These are phyloP conservation scores for Pseudomugil tenellus DNA, from an alignment of 2,797 vertebrate genomes.

Conservation along the genomic window DNA sequence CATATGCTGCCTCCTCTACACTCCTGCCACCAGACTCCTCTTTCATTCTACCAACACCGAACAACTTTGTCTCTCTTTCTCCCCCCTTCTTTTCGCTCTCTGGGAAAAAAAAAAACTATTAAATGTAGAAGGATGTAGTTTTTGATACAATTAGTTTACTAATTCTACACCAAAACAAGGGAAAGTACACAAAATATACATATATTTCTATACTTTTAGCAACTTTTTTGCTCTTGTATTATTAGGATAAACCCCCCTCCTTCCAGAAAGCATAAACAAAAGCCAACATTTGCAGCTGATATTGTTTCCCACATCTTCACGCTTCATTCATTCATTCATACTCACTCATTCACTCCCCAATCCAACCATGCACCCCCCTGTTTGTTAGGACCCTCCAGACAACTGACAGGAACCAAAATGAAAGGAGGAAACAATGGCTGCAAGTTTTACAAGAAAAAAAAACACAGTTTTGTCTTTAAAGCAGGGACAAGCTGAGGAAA, in stretches of 20 bases:
- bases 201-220: conserved; percentile 1
- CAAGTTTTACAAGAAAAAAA: conserved; percentile 60
- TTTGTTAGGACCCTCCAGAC: conserved; percentile 61
- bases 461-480: conserved; percentile 51
- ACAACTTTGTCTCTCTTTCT: conserved; percentile 92
- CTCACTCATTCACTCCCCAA: conserved; percentile 38
- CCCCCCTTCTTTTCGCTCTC: conserved; percentile 75
- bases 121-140: conserved; percentile 76
- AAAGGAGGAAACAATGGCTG: conserved; percentile 77
- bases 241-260: conserved; percentile 39
- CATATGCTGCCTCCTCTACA: conserved; percentile 99
- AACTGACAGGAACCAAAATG: conserved; percentile 67
- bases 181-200: conserved; percentile 58
- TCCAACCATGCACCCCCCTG: conserved; percentile 11
- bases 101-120: conserved; percentile 44
- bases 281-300: conserved; percentile 85
- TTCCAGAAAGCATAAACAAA: conserved; percentile 84
- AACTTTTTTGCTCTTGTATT: no score
- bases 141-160: conserved; percentile 54
- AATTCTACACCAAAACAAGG: conserved; percentile 50
- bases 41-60: conserved; percentile 89
- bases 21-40: conserved; percentile 99
- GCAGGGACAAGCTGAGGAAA: conserved; percentile 47
- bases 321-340: conserved; percentile 68
- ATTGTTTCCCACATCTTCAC: conserved; percentile 87